These are phyloP conservation scores for Arizona elegans DNA, from an alignment of 2,113 vertebrate genomes.

Conservation along the genomic window DNA sequence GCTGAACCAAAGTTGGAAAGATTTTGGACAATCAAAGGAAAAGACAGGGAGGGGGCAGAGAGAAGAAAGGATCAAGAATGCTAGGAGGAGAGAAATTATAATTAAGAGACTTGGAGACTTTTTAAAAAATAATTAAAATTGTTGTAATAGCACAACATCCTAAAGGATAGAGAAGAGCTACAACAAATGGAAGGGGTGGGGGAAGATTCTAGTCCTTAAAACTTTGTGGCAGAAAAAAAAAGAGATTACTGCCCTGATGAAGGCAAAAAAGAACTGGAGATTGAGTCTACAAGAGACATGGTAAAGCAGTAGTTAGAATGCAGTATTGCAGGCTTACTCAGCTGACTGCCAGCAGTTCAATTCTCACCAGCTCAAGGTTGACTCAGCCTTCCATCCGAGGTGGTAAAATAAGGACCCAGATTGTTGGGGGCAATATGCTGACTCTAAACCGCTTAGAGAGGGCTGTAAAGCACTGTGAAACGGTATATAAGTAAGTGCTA, in stretches of 20 bases:
- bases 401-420: not conserved
- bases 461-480: not conserved
- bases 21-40: not conserved
- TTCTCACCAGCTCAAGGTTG: not conserved
- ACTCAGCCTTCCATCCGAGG: not conserved
- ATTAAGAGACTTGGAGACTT: not conserved
- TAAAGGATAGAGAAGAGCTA: not conserved
- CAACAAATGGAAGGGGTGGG: not conserved
- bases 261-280: not conserved
- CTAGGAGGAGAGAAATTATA: not conserved
- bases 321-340: not conserved
- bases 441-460: not conserved
- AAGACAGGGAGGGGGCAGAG: not conserved
- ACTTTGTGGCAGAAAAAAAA: not conserved
- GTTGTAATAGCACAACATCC: not conserved
- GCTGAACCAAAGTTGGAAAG: not conserved
- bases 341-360: not conserved
- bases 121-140: not conserved
- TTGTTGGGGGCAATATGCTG: not conserved
- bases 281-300: not conserved
- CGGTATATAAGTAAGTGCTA: not conserved
- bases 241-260: not conserved
- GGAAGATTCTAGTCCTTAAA: not conserved
- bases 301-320: not conserved
- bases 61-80: not conserved